These are phyloP conservation scores for Thalassaphorura encarpata DNA, from an alignment of 1,140 invertebrate species.

Conservation along the genomic window DNA sequence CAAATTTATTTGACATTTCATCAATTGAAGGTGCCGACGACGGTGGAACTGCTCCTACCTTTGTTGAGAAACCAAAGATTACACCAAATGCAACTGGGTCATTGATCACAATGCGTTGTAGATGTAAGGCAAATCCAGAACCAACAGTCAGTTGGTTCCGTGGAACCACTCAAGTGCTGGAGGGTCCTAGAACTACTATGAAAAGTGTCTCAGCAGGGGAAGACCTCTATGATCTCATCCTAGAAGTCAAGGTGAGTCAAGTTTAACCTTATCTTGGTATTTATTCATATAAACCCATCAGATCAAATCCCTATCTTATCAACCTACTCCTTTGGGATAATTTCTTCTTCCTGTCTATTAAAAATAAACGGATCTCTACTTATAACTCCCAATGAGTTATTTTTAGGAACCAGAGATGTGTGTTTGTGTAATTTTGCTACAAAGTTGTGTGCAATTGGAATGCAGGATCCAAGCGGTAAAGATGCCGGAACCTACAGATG, in stretches of 20 bases:
- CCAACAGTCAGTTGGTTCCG: slow-evolving; percentile 84
- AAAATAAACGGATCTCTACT: no score
- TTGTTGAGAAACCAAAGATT: slow-evolving; percentile 93
- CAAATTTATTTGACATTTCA: slow-evolving; percentile 17
- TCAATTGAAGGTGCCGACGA: slow-evolving; percentile 68
- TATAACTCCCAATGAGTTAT: no score
- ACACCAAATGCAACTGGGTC: slow-evolving; percentile 94
- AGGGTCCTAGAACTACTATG: slow-evolving; percentile 76
- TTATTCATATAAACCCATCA: no score
- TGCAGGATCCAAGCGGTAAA: slow-evolving; percentile 79
- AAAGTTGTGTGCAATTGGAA: no score
- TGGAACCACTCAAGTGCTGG: slow-evolving; percentile 69
- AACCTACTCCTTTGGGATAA: no score
- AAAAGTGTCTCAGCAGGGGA: slow-evolving; percentile 61
- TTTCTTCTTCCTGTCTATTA: no score
- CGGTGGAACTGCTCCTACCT: slow-evolving; percentile 82
- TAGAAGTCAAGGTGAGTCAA: slow-evolving; percentile 68
- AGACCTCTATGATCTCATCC: slow-evolving; percentile 76
- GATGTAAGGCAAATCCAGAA: slow-evolving; percentile 83
- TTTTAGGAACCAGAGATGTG: no score
- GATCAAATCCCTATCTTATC: no score
- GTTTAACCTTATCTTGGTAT: neutral
- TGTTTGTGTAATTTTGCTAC: no score
- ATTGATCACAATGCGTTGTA: slow-evolving; percentile 90
- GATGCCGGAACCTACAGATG: slow-evolving; percentile 97